Percentiles rank a stretch among this genome's conserved stretches.
phyloP scores from a whole-genome alignment of 2,113 vertebrate species.

The Crotalus helleri region DNA sequence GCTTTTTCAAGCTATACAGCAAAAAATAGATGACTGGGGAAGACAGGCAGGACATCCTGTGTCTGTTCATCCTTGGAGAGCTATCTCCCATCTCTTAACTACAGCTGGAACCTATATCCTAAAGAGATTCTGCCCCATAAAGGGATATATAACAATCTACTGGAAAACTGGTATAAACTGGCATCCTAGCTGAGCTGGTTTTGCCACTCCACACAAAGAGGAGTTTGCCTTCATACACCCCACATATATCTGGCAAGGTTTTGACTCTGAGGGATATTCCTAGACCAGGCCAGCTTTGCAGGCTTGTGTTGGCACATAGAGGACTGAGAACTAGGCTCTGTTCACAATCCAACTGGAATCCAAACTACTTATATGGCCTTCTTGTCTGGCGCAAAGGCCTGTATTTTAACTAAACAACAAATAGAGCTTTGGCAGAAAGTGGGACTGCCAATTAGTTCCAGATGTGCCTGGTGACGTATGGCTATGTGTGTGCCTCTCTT shows the following conservation, averaged over 20 bases:
- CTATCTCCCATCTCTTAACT: not conserved
- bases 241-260: not conserved
- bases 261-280: not conserved
- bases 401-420: slow-evolving; percentile 17
- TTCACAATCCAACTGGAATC: slow-evolving; percentile 7
- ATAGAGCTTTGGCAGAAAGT: slow-evolving; percentile 1
- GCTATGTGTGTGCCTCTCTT: not conserved
- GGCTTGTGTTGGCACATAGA: not conserved
- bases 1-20: not conserved
- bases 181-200: not conserved
- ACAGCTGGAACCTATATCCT: not conserved
- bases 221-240: not conserved
- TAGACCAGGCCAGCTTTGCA: not conserved
- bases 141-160: not conserved
- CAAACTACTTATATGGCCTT: slow-evolving; percentile 4
- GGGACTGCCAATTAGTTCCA: slow-evolving; percentile 53
- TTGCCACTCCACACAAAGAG: not conserved
- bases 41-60: not conserved
- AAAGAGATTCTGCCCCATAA: not conserved
- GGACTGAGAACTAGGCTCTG: not conserved
- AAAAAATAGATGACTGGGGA: not conserved
- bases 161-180: not conserved
- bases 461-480: slow-evolving; percentile 22
- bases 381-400: slow-evolving; percentile 8
- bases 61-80: not conserved